Evolutionary conservation across 1,140 invertebrate genomes (phyloP), one percentile per base, ranked within the genome.

Genomic region (Achatina immaculata): DNA sequence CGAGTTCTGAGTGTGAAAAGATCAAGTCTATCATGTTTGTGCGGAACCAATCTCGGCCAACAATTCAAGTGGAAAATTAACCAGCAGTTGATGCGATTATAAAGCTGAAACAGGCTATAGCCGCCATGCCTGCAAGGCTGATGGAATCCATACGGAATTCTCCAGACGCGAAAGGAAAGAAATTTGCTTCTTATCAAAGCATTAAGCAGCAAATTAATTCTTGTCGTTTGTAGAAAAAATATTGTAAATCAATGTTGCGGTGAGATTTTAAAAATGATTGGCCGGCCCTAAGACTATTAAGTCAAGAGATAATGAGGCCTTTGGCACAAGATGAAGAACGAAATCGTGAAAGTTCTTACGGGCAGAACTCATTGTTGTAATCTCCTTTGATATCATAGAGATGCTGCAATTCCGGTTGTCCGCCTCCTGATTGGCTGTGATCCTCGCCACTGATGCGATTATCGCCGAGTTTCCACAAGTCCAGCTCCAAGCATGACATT

Each of bases 171-270:
- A 24, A 55, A 7, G 48, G 48, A 21, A 55, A 55, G 7, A 55
- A 55, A 55, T 55, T 21, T 55, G 48, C 16, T 55, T 55, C 3
- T 55, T 21, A 24, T 55, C 48, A 7, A 55, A 55, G 48, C 16
- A 55, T 55, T 55, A 55, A 55, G 48, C 19, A 55, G 19, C 48
- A 55, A 55, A 55, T 55, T 55, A 55, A 55, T 55, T 55, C 48
- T 55, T 55, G 48, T 55, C 48, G 48, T 55, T 24, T 55, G 3
- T 24, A 55, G 48, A 19, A 55, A 55, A 24, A 55, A 21, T 3
- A 14, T 55, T 7, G 19, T 55, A 14, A 55, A 55, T 55, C 45
- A 55, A 55, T 7, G 48, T 24, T 21, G 48, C 16, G 48, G 48
- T 55, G 48, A 3, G 48, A 55, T 55, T 55, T 55, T 21, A 3